Evolutionary conservation across 92 coral and sea anemone species (phyloP).

Genomic region (Meandrina meandrites): DNA sequence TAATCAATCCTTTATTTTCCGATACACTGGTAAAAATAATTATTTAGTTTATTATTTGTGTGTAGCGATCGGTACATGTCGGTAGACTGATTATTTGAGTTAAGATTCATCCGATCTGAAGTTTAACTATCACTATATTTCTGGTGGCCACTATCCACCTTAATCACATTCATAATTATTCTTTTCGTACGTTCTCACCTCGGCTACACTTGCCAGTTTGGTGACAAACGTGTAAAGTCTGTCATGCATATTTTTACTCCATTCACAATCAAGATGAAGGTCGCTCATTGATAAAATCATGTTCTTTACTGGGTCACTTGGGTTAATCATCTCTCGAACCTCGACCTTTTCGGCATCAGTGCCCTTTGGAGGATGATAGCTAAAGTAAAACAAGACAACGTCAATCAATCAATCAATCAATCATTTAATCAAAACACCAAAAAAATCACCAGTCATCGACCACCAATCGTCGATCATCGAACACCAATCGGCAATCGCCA

Average conservation of each 20-base stretch:
- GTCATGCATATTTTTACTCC: conserved; percentile 29
- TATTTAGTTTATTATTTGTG: too few relatives aligned
- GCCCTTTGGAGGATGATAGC: conserved; percentile 27
- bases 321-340: conserved; percentile 41
- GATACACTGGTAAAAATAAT: too few relatives aligned
- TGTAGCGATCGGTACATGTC: too few relatives aligned
- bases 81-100: too few relatives aligned
- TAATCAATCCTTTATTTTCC: too few relatives aligned
- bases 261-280: conserved; percentile 28
- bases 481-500: too few relatives aligned
- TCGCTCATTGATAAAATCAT: conserved; percentile 39
- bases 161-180: too few relatives aligned
- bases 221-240: conserved; percentile 27
- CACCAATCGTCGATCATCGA: too few relatives aligned
- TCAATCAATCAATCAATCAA: neutral
- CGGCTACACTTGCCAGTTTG: conserved; percentile 34
- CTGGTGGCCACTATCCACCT: too few relatives aligned
- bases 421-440: neutral
- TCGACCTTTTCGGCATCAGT: conserved; percentile 5
- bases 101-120: too few relatives aligned
- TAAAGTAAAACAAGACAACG: neutral
- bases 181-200: neutral
- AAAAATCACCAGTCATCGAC: too few relatives aligned
- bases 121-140: too few relatives aligned
- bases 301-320: conserved; percentile 20